phyloP scores from a whole-genome alignment of 2,113 vertebrate genomes.

The Chionodraco myersi region DNA sequence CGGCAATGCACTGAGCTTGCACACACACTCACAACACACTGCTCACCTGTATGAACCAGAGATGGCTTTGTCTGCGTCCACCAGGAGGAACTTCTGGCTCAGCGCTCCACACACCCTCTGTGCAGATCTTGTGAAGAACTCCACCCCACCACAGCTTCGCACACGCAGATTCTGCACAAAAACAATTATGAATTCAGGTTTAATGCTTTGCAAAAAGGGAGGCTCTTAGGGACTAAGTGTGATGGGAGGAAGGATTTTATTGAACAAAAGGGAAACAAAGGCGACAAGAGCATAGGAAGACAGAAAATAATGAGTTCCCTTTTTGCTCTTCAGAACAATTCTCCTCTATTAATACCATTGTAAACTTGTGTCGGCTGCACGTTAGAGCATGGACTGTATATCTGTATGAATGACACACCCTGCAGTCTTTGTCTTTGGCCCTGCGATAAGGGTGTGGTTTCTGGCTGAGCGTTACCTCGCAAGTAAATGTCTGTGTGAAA shows the following conservation, averaged over 20 bases:
- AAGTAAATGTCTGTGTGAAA: slow-evolving; percentile 52
- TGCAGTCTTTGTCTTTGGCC: slow-evolving; percentile 69
- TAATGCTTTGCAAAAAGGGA: slow-evolving; percentile 11
- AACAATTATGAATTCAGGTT: background rate
- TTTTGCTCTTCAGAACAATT: slow-evolving; percentile 33
- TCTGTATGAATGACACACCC: slow-evolving; percentile 69
- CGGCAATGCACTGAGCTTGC: background rate
- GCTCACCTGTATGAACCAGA: slow-evolving; percentile 96
- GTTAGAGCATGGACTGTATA: slow-evolving; percentile 49
- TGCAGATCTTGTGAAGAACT: slow-evolving; percentile 91
- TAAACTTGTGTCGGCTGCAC: slow-evolving; percentile 43
- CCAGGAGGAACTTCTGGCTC: slow-evolving; percentile 95
- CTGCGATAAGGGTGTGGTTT: slow-evolving; percentile 73
- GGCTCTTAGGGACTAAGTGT: background rate
- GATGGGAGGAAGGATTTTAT: slow-evolving; percentile 13
- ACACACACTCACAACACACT: background rate
- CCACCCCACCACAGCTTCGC: slow-evolving; percentile 88
- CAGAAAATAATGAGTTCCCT: slow-evolving; percentile 1
- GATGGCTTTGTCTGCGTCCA: slow-evolving; percentile 93
- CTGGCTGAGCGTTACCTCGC: slow-evolving; percentile 28
- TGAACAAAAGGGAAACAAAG: slow-evolving; percentile 38
- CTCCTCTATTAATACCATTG: background rate
- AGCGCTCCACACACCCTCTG: slow-evolving; percentile 90
- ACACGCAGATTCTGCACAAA: slow-evolving; percentile 89
- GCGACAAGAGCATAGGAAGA: slow-evolving; percentile 4